Evolutionary conservation across 2,797 vertebrate species (phyloP).

Genomic region (Macroramphosus scolopax): DNA sequence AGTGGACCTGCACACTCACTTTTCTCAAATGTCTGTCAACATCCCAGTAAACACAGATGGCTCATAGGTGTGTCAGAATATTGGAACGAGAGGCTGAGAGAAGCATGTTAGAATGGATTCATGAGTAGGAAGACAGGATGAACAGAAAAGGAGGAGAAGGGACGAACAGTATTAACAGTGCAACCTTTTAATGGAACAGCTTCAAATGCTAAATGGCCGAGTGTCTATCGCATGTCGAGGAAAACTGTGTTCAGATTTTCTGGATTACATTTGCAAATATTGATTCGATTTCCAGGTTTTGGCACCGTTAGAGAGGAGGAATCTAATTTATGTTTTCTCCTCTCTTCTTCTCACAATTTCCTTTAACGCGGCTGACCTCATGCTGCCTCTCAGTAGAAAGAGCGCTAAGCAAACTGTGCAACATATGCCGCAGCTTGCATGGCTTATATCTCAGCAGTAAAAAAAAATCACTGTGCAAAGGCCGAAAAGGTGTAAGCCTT

Average conservation of each 20-base stretch:
- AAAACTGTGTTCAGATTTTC: slow-evolving; percentile 20
- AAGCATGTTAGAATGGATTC: slow-evolving; percentile 42
- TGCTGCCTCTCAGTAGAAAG: slow-evolving; percentile 34
- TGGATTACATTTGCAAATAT: slow-evolving; percentile 40
- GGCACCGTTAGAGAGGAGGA: slow-evolving; percentile 14
- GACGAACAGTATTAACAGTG: slow-evolving; percentile 8
- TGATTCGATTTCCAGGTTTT: slow-evolving; percentile 26
- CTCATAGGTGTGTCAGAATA: slow-evolving; percentile 53
- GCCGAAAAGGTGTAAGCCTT: slow-evolving; percentile 15
- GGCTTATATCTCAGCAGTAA: slow-evolving; percentile 57
- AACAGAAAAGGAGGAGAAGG: slow-evolving; percentile 36
- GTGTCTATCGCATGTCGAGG: slow-evolving; percentile 30
- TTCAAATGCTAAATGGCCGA: slow-evolving; percentile 32
- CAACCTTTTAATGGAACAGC: slow-evolving; percentile 44
- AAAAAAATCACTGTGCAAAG: too few relatives aligned
- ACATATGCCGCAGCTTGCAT: slow-evolving; percentile 47
- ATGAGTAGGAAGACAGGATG: slow-evolving; percentile 49
- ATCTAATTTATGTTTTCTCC: slow-evolving; percentile 17
- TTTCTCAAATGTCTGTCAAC: slow-evolving; percentile 16
- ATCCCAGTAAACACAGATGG: slow-evolving; percentile 38
- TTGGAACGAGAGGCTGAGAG: slow-evolving; percentile 31
- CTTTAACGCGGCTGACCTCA: slow-evolving; percentile 28
- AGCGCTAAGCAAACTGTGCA: slow-evolving; percentile 41
- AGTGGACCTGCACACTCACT: slow-evolving; percentile 27
- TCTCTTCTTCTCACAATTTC: slow-evolving; percentile 3